phyloP scores from a whole-genome alignment of 1,140 invertebrate species.

The Drosophila melanica region DNA sequence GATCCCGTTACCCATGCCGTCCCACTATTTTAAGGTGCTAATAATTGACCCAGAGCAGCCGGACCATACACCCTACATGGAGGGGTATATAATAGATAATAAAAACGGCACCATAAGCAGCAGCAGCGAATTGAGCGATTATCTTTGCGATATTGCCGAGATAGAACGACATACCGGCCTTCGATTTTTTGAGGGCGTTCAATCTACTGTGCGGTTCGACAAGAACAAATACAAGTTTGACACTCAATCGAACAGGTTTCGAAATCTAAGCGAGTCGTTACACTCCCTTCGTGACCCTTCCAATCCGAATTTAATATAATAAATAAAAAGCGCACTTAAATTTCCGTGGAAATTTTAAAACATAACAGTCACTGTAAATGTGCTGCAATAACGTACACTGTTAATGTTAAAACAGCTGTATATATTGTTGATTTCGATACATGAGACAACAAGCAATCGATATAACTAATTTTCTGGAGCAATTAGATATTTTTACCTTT shows the following conservation, averaged over 20 bases:
- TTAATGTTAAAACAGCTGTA: no score
- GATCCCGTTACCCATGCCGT: conserved; percentile 46
- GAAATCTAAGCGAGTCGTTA: conserved; percentile 21
- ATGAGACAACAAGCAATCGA: no score
- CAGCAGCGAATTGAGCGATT: conserved; percentile 26
- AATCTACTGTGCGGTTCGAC: conserved; percentile 37
- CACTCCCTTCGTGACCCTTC: neutral
- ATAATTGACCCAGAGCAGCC: conserved; percentile 43
- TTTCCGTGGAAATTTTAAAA: neutral
- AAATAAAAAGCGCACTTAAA: neutral
- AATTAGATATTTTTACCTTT: no score
- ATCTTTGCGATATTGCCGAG: conserved; percentile 41
- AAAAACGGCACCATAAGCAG: conserved; percentile 1
- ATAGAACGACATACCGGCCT: conserved; percentile 58
- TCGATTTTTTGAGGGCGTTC: conserved; percentile 46
- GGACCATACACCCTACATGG: conserved; percentile 38
- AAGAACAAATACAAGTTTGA: conserved; percentile 24
- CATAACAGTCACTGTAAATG: no score
- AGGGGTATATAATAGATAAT: conserved; percentile 60
- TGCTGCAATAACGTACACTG: no score
- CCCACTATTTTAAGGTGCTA: conserved; percentile 64
- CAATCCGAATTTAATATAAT: neutral
- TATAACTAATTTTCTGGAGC: no score
- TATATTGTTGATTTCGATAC: no score
- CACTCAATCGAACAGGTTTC: neutral